Evolutionary conservation across 2,113 vertebrate genomes (phyloP), one percentile per base, ranked within the genome.

Genomic region (Brachyistius frenatus): DNA sequence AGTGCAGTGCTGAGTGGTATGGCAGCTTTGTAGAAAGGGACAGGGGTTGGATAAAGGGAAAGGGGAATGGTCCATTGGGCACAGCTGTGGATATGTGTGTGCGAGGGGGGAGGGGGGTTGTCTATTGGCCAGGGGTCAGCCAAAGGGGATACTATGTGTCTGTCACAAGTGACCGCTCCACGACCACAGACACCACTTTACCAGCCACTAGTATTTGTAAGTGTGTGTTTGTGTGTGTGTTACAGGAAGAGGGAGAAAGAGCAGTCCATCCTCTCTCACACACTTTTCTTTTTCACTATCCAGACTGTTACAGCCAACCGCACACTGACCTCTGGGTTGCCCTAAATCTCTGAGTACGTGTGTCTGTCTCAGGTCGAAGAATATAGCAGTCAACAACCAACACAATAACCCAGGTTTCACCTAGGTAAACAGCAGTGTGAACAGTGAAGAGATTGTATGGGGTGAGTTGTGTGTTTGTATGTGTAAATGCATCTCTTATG

Each of bases 91-190:
- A 50, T n/a, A 33, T 66, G 66, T 71, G 47, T 63, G 33, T 73
- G 52, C 74, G 50, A 66, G 50, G 55, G 37, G 49, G 44, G 76
- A 66, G 76, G 49, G 44, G 76, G 74, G 77, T 23, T 23, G 23
- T 23, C 23, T 79, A 66, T 74, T 74, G 55, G 67, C 83, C n/a
- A 78, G 82, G 76, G 92, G 92, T 94, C 92, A 93, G 50, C 70
- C 30, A 85, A 80, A 90, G 90, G 90, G 84, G 71, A 92, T 80
- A 69, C 88, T 30, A 90, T 93, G 85, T 86, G 82, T 91, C 86
- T 90, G 90, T 94, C 78, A 90, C 88, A 84, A 91, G 62, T 93
- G 89, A 93, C 87, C 88, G 90, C 91, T 88, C 82, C 57, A 54
- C 69, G 82, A 90, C 90, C 89, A 89, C 80, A 82, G 85, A 84